Evolutionary conservation across 2,888 invertebrate genomes (phyloP), one percentile per base, ranked within the genome.

Genomic region (Danaus chrysippus): DNA sequence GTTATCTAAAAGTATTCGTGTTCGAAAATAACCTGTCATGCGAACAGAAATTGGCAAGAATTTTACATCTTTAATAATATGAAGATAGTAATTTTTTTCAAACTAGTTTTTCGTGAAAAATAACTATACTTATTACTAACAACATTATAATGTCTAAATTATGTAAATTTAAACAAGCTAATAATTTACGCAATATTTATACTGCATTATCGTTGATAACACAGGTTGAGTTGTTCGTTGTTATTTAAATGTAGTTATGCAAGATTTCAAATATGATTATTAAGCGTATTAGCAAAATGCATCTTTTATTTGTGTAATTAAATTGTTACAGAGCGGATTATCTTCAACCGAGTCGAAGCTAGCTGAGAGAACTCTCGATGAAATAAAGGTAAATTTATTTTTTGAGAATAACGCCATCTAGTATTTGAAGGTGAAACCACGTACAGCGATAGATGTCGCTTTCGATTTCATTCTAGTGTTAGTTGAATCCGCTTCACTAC

Each of bases 311-410:
- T 34, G 23, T 34, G 23, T 34, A 55, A 19, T 67, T 59, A 67
- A 75, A 76, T 74, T 58, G 74, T 81, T 78, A 49, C 84, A 90
- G 91, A 88, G 79, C 72, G 82, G 81, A 67, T 77, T 86, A 73
- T 77, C 83, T 65, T 78, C 87, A 54, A 74, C 84, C 13, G 88
- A 90, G 71, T 74, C 81, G 43, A 89, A 87, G 76, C 76, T 78
- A 60, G 78, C 83, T 12, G 91, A 91, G 69, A 84, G 88, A 73
- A 77, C 87, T 72, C 82, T 90, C 73, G 91, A 91, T 69, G 91
- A 91, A 70, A 86, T 91, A 71, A 91, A 87, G 87, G 91, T 87
- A 71, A 52, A 73, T 49, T 9, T 56, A 15, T 52, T 55, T 46
- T 58, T 61, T 66, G 17, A 10, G 1, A 54, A 58, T 52, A 10